Base-by-base conservation (phyloP, 2,797 vertebrate genomes). In the Cuculus canorus region DNA sequence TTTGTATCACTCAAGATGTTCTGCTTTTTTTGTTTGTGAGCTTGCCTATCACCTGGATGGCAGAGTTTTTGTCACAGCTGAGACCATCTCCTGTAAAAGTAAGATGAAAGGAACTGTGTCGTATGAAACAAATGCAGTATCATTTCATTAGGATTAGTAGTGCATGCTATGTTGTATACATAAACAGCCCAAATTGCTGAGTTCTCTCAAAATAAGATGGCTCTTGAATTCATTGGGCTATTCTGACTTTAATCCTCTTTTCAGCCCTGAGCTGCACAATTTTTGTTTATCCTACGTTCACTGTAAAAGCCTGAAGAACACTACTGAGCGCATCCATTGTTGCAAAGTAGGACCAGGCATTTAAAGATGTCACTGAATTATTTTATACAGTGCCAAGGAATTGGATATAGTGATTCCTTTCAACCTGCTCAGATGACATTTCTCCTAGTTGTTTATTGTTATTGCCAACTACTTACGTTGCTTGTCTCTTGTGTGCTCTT, bases 1-100 rank as follows among this genome's bases (percentile, higher is more conserved):
- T 98, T 96, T 99, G 99, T 96, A 97, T 99, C 97, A 99, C 98
- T 30, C 98, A 99, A 97, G 99, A 99, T 95, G 82, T 99, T 88
- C 97, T 99, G 97, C 98, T 99, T 96, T 99, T 99, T 98, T 98
- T 99, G 93, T 99, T 98, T 97, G 92, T 99, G 96, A 99, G 98
- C 98, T 98, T 99, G 96, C 99, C 99, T 97, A 98, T 99, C 97
- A 99, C 98, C 97, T 99, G 98, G 96, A 98, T 99, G 97, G 99
- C 99, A 98, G 98, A 99, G 90, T 97, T 99, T 81, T 98, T 98
- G 98, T 98, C 98, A 92, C 98, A 99, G 95, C 98, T 99, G 96
- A 98, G 98, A 96, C 96, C 96, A 96, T 97, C 97, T 96, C 95
- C 97, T 98, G 97, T 98, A 95, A 97, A 98, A 97, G 98, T 97